These are phyloP conservation scores for Odontocolon sp. DNA, from an alignment of 2,888 invertebrate species.

Conservation along the genomic window DNA sequence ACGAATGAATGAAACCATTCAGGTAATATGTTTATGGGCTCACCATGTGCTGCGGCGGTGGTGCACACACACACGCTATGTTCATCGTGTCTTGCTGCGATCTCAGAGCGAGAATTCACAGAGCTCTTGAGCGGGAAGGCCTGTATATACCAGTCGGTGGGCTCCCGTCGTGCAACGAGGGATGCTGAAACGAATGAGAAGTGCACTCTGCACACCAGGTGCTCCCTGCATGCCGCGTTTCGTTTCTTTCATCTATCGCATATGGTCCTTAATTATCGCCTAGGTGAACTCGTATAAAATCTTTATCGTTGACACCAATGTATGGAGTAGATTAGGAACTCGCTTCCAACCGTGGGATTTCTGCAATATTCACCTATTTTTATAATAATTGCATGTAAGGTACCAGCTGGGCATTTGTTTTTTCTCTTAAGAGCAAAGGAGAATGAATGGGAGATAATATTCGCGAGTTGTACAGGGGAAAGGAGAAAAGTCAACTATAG, in stretches of 20 bases:
- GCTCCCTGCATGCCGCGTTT: conserved; percentile 20
- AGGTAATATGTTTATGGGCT: conserved; percentile 70
- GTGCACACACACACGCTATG: conserved; percentile 35
- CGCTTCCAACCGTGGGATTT: too few species aligned
- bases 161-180: conserved; percentile 48
- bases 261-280: conserved; percentile 55
- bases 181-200: conserved; percentile 26
- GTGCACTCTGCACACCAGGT: conserved; percentile 41
- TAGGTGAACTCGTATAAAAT: conserved; percentile 36
- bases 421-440: too few species aligned
- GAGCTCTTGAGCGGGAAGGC: conserved; percentile 42
- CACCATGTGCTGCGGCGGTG: conserved; percentile 61
- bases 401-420: too few species aligned
- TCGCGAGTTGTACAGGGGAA: background rate
- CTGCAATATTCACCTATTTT: too few species aligned
- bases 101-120: conserved; percentile 32
- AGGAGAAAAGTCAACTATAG: conserved; percentile 16
- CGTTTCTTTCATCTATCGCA: conserved; percentile 23
- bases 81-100: conserved; percentile 20
- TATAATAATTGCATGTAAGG: too few species aligned
- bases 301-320: conserved; percentile 8
- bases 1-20: conserved; percentile 72
- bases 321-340: too few species aligned
- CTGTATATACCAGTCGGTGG: conserved; percentile 31
- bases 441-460: too few species aligned